Evolutionary conservation across 2,797 vertebrate genomes (phyloP), one percentile per base, ranked within the genome.

Genomic region (Sylvia borin): DNA sequence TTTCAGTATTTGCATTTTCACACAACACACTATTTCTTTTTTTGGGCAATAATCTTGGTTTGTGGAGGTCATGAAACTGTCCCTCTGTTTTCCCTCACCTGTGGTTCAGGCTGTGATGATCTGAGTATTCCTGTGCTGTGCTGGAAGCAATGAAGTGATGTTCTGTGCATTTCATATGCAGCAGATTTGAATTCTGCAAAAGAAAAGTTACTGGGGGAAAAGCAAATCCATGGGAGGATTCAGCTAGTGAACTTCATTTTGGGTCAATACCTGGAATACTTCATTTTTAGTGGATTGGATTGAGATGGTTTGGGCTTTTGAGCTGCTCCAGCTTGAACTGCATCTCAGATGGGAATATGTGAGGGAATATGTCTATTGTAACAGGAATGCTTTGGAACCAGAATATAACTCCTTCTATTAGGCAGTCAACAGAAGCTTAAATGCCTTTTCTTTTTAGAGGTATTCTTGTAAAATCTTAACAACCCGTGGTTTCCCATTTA

Each of bases 401-500:
- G 68, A 84, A 40, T 78, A 20, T 31, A 91, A 72, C 50, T 93
- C 31, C 58, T 74, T 64, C 78, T 83, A 61, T 85, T 93, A 87
- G 72, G 43, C 82, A 94, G 87, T 83, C 76, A 88, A 84, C 82
- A 88, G 50, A 89, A 75, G n/a, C n/a, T 78, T 78, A 91, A 88
- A 73, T 53, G 50, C 40, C 51, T 91, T 93, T 96, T 96, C 79
- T 96, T 94, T 90, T 93, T 91, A 55, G 48, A 80, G 53, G 57
- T 89, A 76, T 80, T 89, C 92, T 83, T 94, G 34, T 91, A 83
- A 81, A 94, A 92, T 76, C 84, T 58, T 93, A 95, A 96, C 74
- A 93, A 80, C 55, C 57, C 48, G 76, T 90, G 95, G 93, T 96
- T 97, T 96, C 89, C 92, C 1, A 0, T 94, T 75, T 94, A 93